Evolutionary conservation across 1,140 invertebrate species (phyloP).

Genomic region (Aleiodes sp.): DNA sequence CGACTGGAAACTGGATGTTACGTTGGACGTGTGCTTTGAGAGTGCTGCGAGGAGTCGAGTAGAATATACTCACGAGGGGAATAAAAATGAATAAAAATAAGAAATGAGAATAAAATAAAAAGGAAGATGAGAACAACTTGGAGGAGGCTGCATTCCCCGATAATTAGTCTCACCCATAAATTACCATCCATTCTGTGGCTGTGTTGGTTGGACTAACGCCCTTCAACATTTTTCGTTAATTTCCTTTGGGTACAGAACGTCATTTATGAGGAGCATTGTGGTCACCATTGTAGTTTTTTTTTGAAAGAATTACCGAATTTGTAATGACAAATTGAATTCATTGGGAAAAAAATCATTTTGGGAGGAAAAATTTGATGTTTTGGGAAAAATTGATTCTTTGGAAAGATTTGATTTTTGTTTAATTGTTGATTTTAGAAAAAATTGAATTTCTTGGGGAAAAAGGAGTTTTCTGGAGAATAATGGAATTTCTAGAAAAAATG

Average conservation of each 20-base stretch:
- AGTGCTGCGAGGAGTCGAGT: neutral
- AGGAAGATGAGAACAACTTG: constrained; percentile 39
- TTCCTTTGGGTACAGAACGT: neutral
- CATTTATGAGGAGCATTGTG: too few relatives aligned
- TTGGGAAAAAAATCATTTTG: too few relatives aligned
- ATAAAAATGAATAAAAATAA: neutral
- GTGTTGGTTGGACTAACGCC: constrained; percentile 39
- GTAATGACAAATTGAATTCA: too few relatives aligned
- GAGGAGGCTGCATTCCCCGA: constrained; percentile 59
- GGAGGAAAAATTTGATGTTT: too few relatives aligned
- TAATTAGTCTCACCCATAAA: constrained; percentile 64
- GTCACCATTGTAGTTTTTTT: too few relatives aligned
- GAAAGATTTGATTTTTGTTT: too few relatives aligned
- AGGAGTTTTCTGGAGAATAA: too few relatives aligned
- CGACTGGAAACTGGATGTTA: constrained; percentile 36
- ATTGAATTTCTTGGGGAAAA: too few relatives aligned
- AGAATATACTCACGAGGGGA: constrained; percentile 5
- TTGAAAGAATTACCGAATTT: too few relatives aligned
- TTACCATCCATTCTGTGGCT: constrained; percentile 53
- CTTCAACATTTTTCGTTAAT: constrained; percentile 13
- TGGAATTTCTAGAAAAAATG: too few relatives aligned
- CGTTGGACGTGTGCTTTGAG: neutral
- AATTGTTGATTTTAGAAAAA: too few relatives aligned
- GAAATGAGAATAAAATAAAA: neutral
- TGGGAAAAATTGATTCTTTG: too few relatives aligned